Base-by-base conservation (phyloP, 92 coral and sea anemone genomes). In the Phenganax stokvisi region DNA sequence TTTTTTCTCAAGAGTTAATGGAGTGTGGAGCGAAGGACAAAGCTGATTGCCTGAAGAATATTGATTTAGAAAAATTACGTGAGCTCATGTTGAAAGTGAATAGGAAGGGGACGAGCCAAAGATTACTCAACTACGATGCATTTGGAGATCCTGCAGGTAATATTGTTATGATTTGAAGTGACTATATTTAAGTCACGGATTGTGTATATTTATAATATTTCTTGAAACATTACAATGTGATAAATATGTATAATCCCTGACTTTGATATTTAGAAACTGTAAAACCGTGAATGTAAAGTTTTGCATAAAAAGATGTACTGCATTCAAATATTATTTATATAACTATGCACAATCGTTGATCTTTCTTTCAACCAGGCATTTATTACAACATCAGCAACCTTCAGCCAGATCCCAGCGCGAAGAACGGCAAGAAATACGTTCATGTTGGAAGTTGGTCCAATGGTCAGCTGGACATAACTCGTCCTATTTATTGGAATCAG, bases 101-200 rank as follows among this genome's bases (percentile, higher is more conserved):
- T 71, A 87, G 85, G 11, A 86, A 90, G 6, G 90, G 90, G 17
- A 88, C 82, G 11, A 87, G 90, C 70, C 90, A 87, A 10, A 89
- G 89, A 51, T 90, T 88, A 0, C 86, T 96, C 25, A 81, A 85
- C 16, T 96, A 90, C 83, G 99, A 96, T 76, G 80, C 89, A 27
- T 65, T 84, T 51, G 99, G 99, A 9, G 93, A 96, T 84, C 92
- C 96, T 1, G 92, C 89, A 81, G 99, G 99, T 94, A 85, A 17
- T 85, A 64, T 28, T n/a, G 47, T 37, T 37, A 37, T 37, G 47
- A 37, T 37, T 37, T 37, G 13, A 30, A 68, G 53, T 29, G 1
- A 30, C 11, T 68, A 3, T 37, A 37, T 29, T 29, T 68, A 30
- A 61, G 67, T 37, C 5, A 37, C 3, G 47, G 47, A 37, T 37